Evolutionary conservation across 2,797 vertebrate genomes (phyloP), one percentile per base, ranked within the genome.

Genomic region (Peromyscus melanophrys): DNA sequence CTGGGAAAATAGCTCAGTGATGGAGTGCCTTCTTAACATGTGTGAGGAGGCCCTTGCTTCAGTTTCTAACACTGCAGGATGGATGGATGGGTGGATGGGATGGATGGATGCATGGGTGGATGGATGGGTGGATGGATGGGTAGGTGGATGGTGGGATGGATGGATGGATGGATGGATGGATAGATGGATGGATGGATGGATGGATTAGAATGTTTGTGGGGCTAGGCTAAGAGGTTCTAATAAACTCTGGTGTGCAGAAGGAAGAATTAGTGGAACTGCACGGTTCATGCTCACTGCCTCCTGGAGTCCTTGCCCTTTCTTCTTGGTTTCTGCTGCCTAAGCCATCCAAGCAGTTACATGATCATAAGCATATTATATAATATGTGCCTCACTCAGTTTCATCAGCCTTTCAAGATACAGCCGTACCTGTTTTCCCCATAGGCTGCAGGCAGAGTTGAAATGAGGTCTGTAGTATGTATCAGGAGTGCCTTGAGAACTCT

Each of bases 401-500:
- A 76, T 92, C 65, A 92, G 0, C 21, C 34, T 34, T 93, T 96
- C 31, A 85, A 67, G 94, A 92, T 71, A 37, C 14, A 55, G 43
- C 73, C 92, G 59, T 77, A 46, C 5, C 82, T 94, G 1, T 49
- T 34, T 7, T 46, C 1, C 92, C 16, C 86, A 11, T 12, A 94
- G 63, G 52, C 78, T 13, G 67, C 77, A 71, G 90, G 17, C 85
- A 49, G 77, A 76, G 14, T 88, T 96, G 80, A 93, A 94, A 75
- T 88, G 71, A 89, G 87, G 23, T 85, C 82, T 34, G 8, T 65
- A 73, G 29, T 78, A 13, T 94, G 73, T 78, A 2, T 88, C 55
- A 73, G 76, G 55, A 90, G 49, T 95, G 43, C 37, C 80, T 93
- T 49, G 49, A 92, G 95, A 95, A 88, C 84, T 89, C 3, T 81